phyloP scores from a whole-genome alignment of 2,888 invertebrate genomes.

The Aporophyla nigra region DNA sequence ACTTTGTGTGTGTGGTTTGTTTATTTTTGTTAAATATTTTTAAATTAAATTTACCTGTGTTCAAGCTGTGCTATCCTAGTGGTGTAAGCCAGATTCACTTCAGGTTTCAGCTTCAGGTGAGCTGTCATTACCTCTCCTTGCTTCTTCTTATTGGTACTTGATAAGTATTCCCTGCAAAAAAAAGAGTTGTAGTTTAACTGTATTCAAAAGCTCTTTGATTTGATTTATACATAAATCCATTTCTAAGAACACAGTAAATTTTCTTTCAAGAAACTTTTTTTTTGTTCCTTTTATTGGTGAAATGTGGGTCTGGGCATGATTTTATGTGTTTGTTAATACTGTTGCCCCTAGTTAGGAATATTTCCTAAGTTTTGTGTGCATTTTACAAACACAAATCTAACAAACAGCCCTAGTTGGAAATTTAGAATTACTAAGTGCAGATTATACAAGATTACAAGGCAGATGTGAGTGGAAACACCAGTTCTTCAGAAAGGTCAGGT shows the following conservation, averaged over 20 bases:
- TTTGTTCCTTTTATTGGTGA: neutral
- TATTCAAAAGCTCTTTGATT: neutral
- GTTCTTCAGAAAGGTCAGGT: no score
- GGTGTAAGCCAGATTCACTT: constrained; percentile 92
- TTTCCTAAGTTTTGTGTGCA: no score
- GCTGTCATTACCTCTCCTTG: constrained; percentile 88
- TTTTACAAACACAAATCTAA: neutral
- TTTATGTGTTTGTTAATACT: neutral
- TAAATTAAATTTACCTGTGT: constrained; percentile 82
- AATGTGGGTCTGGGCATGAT: no score
- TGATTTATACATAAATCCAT: neutral
- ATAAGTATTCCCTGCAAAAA: constrained; percentile 80
- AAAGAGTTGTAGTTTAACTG: no score
- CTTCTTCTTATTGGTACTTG: constrained; percentile 78
- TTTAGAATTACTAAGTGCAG: no score
- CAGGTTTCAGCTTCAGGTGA: constrained; percentile 88
- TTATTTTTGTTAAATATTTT: no score
- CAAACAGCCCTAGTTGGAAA: no score
- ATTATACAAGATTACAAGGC: no score
- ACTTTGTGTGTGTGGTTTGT: no score
- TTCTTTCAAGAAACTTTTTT: neutral
- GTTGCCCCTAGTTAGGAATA: neutral
- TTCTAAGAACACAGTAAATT: neutral
- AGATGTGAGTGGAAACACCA: no score
- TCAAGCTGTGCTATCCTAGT: constrained; percentile 96